These are phyloP conservation scores for Hexactinellida sp. DNA, from an alignment of 37 sponge, comb jelly and placozoan genomes.

Conservation along the genomic window DNA sequence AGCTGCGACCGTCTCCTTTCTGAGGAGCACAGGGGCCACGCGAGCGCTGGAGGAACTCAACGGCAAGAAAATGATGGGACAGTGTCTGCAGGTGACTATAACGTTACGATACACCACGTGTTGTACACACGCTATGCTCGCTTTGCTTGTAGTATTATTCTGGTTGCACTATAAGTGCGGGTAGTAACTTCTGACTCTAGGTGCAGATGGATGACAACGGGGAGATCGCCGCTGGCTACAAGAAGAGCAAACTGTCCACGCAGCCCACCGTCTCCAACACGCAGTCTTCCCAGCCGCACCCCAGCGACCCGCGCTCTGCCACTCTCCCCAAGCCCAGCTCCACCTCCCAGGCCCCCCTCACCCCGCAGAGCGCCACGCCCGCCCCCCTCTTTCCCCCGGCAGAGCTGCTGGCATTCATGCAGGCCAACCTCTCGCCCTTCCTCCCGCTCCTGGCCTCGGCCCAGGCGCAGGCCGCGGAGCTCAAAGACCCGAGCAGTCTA, in stretches of 20 bases:
- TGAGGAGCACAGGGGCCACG: conserved; percentile 18
- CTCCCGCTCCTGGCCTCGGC: not conserved
- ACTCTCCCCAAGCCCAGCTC: not conserved
- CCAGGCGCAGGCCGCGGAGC: not conserved
- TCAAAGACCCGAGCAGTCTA: not conserved
- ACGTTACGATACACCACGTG: no score
- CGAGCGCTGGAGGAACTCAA: conserved; percentile 23
- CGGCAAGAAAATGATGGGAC: conserved; percentile 38
- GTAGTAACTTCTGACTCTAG: not conserved
- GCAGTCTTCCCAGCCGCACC: not conserved
- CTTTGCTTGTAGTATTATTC: not conserved
- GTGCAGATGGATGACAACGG: not conserved
- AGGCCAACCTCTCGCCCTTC: not conserved
- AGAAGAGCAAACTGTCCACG: not conserved
- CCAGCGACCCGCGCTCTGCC: not conserved
- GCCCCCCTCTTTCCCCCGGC: not conserved
- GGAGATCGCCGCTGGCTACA: not conserved
- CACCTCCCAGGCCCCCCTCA: not conserved
- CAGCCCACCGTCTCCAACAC: not conserved
- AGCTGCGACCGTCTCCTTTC: conserved; percentile 26
- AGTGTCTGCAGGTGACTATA: not conserved
- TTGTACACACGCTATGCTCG: no score
- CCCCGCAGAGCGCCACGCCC: not conserved
- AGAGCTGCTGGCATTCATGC: not conserved
- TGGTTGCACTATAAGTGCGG: not conserved